These are phyloP conservation scores for Solea solea DNA, from an alignment of 2,113 vertebrate species.

Conservation along the genomic window DNA sequence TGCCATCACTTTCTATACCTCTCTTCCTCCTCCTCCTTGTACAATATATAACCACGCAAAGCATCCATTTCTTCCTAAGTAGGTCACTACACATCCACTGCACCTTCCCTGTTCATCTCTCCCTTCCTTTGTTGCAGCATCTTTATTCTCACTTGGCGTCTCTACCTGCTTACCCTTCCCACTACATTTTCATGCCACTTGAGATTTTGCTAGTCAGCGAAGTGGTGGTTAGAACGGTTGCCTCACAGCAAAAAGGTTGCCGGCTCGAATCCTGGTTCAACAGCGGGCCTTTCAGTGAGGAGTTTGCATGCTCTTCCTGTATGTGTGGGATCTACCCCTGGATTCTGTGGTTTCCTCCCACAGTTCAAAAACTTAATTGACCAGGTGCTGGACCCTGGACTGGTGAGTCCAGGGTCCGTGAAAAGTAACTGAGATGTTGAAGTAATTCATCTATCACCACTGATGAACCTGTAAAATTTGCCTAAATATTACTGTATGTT, in stretches of 20 bases:
- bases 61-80: slow-evolving; percentile 65
- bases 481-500: background rate
- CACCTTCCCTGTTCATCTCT: slow-evolving; percentile 32
- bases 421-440: too few relatives aligned
- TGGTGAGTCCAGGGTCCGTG: too few relatives aligned
- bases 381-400: too few relatives aligned
- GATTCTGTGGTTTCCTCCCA: too few relatives aligned
- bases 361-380: too few relatives aligned
- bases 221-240: too few relatives aligned
- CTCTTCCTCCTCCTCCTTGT: slow-evolving; percentile 5
- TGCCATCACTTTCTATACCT: slow-evolving; percentile 4
- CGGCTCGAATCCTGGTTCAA: too few relatives aligned
- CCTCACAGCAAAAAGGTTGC: too few relatives aligned
- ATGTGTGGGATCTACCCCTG: too few relatives aligned
- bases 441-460: too few relatives aligned
- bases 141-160: slow-evolving; percentile 42
- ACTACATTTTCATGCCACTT: slow-evolving; percentile 11
- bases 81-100: slow-evolving; percentile 75
- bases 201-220: background rate
- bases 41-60: slow-evolving; percentile 32
- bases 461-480: background rate
- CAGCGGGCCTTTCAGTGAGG: too few relatives aligned
- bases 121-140: slow-evolving; percentile 35
- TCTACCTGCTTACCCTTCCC: slow-evolving; percentile 15
- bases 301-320: too few relatives aligned